Base-by-base conservation (phyloP, 1,140 invertebrate genomes). In the Lepidurus packardi region DNA sequence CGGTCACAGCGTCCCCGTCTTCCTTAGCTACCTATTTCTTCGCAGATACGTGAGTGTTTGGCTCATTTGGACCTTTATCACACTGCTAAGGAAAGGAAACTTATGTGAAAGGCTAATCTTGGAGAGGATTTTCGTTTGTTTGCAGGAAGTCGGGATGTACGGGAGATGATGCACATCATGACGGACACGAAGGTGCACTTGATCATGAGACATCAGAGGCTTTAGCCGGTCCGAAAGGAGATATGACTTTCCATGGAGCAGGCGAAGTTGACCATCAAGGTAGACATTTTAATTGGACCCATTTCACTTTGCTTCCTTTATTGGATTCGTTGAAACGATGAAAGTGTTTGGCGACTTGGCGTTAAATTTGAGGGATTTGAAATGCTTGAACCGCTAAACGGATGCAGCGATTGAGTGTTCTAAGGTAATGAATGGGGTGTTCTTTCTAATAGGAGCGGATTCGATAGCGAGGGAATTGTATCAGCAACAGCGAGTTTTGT, bases 401-500 rank as follows among this genome's bases (percentile, higher is more conserved):
- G 25, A 25, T 25, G 25, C 1, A 25, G 1, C 1, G 25, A 1
- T 25, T 1, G 25, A 25, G 25, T 25, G 25, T 25, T 25, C 1
- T 1, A 1, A 25, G 25, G 25, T 25, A 25, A 25, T 25, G n/a
- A n/a, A n/a, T n/a, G n/a, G 25, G 8, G 13, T 65, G 47, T 13
- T 13, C n/a, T 65, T 9, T 65, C 0, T 65, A 13, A n/a, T 1
- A 65, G 47, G 47, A 3, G 47, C 44, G 25, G 78, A 78, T n/a
- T 25, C 65, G 10, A 16, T 73, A 8, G 79, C 79, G 8, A 11
- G 42, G 41, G 79, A 79, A 43, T 16, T 80, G 13, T 73, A 73
- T 43, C n/a, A 79, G 25, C 77, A 80, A 78, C 86, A 90, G 3
- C 88, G 93, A 74, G 90, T 99, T 0, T 87, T 98, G 1, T 99